A percentile compares a stretch with the other conserved stretches of the same genome.
Evolutionary conservation across 2,888 invertebrate genomes (phyloP).

Genomic region (Megaustenia siamemsis): DNA sequence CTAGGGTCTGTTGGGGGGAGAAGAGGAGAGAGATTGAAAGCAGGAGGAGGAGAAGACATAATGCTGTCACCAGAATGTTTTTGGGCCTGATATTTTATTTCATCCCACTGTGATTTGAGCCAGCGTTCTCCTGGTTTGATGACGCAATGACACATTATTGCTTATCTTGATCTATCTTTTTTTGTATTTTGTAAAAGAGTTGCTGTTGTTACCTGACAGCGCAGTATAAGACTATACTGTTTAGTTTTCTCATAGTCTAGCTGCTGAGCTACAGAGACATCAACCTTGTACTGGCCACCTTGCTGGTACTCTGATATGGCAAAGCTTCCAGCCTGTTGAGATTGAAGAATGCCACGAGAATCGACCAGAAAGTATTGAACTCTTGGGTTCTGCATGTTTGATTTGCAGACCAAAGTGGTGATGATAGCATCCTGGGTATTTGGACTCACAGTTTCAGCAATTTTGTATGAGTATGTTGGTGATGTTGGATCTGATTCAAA

Average conservation of each 20-base stretch:
- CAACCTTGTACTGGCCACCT: slow-evolving; percentile 61
- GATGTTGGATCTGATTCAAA: slow-evolving; percentile 30
- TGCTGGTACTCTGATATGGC: slow-evolving; percentile 45
- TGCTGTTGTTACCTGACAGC: slow-evolving; percentile 65
- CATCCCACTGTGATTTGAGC: too few species aligned
- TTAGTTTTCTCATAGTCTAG: slow-evolving; percentile 70
- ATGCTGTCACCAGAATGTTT: too few species aligned
- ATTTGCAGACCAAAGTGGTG: slow-evolving; percentile 67
- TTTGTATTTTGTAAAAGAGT: not conserved
- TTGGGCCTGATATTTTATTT: too few species aligned
- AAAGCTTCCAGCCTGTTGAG: slow-evolving; percentile 53
- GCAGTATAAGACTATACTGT: slow-evolving; percentile 65
- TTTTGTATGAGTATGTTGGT: slow-evolving; percentile 84
- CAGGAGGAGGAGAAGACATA: too few species aligned
- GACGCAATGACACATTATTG: too few species aligned
- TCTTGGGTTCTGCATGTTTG: slow-evolving; percentile 61
- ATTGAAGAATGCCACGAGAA: slow-evolving; percentile 43
- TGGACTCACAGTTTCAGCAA: slow-evolving; percentile 96
- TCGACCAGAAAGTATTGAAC: slow-evolving; percentile 56
- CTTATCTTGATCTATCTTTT: not conserved
- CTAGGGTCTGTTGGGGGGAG: too few species aligned
- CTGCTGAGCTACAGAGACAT: slow-evolving; percentile 63
- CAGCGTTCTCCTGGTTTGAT: too few species aligned
- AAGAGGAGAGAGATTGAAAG: too few species aligned
- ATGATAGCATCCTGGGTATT: slow-evolving; percentile 59